Percentiles rank a stretch among this genome's conserved stretches.
Conservation (phyloP, 2,797 vertebrate species). For the Catostomus latipinnis region DNA sequence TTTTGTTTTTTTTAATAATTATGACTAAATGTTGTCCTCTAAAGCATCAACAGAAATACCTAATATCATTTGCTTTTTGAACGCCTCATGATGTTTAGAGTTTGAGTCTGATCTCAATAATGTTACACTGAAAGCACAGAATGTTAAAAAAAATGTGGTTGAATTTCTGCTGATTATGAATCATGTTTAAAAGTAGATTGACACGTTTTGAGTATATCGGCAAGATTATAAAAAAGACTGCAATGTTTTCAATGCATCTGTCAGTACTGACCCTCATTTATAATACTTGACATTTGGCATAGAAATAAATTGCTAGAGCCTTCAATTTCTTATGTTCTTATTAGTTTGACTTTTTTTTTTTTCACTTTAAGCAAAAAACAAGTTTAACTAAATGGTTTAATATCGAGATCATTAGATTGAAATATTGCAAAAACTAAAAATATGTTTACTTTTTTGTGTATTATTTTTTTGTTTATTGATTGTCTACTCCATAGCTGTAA, state of each 20-base stretch:
- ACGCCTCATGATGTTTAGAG: no score
- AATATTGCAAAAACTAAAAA: no score
- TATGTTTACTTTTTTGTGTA: not conserved
- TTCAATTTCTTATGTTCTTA: not conserved
- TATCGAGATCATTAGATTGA: not conserved
- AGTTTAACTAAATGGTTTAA: not conserved
- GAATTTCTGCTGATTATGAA: not conserved
- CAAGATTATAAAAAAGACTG: not conserved
- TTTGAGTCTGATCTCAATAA: no score
- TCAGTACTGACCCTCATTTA: not conserved
- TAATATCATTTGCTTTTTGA: not conserved
- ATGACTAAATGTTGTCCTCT: not conserved
- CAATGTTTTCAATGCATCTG: not conserved
- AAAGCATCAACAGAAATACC: not conserved
- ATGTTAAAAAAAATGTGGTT: not conserved
- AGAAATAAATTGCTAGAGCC: not conserved
- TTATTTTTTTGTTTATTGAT: not conserved
- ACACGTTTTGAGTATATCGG: not conserved
- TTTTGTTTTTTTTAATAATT: no score
- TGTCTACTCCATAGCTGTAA: constrained; percentile 7
- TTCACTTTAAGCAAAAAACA: not conserved
- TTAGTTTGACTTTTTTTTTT: not conserved
- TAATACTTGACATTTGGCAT: not conserved
- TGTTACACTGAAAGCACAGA: not conserved
- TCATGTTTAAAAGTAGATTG: not conserved